phyloP scores from a whole-genome alignment of 1,140 invertebrate genomes.

The Dryas iulia region DNA sequence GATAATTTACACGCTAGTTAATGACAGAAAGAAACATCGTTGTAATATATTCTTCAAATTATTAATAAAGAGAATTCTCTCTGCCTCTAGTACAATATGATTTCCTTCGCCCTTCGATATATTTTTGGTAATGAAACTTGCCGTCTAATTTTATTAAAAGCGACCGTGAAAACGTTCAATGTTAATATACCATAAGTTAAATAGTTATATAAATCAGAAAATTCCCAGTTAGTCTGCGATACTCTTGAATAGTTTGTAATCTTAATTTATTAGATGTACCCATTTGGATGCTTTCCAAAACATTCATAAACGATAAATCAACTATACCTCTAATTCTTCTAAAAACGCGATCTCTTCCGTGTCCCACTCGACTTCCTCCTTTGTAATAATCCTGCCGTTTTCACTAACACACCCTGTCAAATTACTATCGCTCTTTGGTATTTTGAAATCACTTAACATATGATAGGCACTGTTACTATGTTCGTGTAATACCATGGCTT shows the following conservation, averaged over 20 bases:
- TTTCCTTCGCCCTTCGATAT: no score
- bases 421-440: constrained; percentile 44
- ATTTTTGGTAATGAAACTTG: no score
- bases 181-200: neutral
- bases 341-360: constrained; percentile 55
- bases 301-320: neutral
- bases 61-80: no score
- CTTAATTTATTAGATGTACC: neutral
- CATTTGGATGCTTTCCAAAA: neutral
- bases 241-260: neutral
- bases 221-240: neutral
- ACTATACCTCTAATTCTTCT: constrained; percentile 65
- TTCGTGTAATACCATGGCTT: constrained; percentile 77
- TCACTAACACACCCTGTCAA: constrained; percentile 60
- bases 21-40: no score
- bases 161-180: neutral
- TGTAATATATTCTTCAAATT: no score
- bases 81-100: no score
- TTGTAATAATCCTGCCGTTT: constrained; percentile 66
- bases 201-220: neutral
- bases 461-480: constrained; percentile 84
- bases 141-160: neutral
- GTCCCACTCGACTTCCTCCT: constrained; percentile 47
- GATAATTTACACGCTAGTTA: no score
- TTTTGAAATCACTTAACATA: constrained; percentile 82